Evolutionary conservation across 2,113 vertebrate species (phyloP).

Genomic region (Otolemur garnettii): DNA sequence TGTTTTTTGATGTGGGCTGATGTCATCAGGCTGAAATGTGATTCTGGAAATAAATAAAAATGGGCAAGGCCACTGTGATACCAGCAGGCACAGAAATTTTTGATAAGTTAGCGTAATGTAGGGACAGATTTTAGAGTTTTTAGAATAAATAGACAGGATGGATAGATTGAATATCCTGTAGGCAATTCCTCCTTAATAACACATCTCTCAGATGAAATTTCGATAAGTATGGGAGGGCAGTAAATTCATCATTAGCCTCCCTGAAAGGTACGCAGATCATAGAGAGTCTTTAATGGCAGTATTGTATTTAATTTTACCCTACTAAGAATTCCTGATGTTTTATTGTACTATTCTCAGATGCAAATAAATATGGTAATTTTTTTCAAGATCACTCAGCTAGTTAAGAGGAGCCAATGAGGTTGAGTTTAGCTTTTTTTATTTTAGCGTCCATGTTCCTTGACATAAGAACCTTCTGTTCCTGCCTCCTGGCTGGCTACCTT

Average conservation of each 20-base stretch:
- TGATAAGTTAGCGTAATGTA: neutral
- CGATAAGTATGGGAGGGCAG: neutral
- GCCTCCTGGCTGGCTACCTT: neutral
- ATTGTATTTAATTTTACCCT: constrained; percentile 27
- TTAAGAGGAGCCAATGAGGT: neutral
- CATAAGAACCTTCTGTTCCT: neutral
- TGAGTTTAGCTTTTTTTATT: neutral
- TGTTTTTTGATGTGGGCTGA: neutral
- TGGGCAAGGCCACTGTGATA: neutral
- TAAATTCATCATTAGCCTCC: neutral
- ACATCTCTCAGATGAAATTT: neutral
- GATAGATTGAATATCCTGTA: neutral
- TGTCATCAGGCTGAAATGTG: neutral
- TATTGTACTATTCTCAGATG: neutral
- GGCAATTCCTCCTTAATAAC: neutral
- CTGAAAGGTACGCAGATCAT: neutral
- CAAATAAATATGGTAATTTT: neutral
- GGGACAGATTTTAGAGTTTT: neutral
- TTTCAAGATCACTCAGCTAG: neutral
- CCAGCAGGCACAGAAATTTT: neutral
- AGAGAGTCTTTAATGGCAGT: neutral
- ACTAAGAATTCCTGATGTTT: neutral
- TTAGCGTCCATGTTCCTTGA: neutral
- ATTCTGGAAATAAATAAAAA: neutral
- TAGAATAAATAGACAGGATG: neutral